Percentiles rank a stretch among this genome's conserved stretches.
phyloP scores from a whole-genome alignment of 2,888 invertebrate genomes.

The Molanna angustata region DNA sequence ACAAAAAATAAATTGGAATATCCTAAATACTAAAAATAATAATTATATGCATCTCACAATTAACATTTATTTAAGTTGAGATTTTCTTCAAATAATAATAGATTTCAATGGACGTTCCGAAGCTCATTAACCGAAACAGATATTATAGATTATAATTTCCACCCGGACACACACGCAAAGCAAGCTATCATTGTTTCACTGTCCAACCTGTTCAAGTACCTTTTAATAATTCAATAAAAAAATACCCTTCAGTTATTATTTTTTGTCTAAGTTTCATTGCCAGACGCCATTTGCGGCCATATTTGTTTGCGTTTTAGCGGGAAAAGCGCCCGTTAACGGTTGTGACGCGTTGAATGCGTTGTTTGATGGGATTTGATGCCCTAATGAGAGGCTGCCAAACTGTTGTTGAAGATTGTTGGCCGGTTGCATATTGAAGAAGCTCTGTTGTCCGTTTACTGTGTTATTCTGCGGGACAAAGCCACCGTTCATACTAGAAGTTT shows the following conservation, averaged over 20 bases:
- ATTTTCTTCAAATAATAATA: not conserved
- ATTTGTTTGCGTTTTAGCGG: constrained; percentile 18
- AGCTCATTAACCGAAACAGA: not conserved
- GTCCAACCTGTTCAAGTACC: not conserved
- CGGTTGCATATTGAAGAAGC: constrained; percentile 18
- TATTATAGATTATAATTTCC: not conserved
- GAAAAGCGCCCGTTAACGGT: constrained; percentile 15
- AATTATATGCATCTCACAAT: not conserved
- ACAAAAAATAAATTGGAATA: no score
- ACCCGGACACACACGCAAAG: not conserved
- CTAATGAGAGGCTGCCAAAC: constrained; percentile 27
- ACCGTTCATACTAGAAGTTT: constrained; percentile 22
- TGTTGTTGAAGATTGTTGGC: constrained; percentile 23
- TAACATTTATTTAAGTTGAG: not conserved
- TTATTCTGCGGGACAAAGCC: constrained; percentile 13
- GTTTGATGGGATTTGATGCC: constrained; percentile 12
- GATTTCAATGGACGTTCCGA: constrained; percentile 2
- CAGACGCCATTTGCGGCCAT: constrained; percentile 29
- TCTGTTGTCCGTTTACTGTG: constrained; percentile 10
- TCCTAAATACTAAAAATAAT: no score
- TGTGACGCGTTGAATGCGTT: constrained; percentile 20
- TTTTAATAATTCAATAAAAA: not conserved
- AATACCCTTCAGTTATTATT: constrained; percentile 9
- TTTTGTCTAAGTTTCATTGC: constrained; percentile 18
- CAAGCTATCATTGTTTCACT: not conserved